Percentiles rank a stretch among this genome's conserved stretches.
Conservation (phyloP, 2,113 vertebrate species). For the Pipra filicauda region DNA sequence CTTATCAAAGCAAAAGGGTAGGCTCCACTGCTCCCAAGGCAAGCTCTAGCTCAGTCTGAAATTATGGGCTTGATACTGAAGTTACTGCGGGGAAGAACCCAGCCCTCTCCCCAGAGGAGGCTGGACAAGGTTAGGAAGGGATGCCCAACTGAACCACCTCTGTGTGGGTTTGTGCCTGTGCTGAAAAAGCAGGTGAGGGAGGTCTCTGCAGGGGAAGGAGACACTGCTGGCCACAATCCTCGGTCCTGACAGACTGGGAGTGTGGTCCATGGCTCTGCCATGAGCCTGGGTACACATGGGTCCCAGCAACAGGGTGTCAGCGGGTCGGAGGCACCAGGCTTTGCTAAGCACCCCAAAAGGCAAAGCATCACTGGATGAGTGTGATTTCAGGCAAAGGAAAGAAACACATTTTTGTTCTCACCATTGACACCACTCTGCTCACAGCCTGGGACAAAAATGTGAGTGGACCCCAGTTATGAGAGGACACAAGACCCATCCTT, state of each 20-base stretch:
- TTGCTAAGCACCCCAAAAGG: not conserved
- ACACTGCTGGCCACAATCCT: not conserved
- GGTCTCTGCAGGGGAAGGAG: not conserved
- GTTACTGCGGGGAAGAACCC: not conserved
- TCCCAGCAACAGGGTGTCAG: not conserved
- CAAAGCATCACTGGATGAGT: not conserved
- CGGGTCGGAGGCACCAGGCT: not conserved
- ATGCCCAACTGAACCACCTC: not conserved
- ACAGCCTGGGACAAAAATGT: accelerated
- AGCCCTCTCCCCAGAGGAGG: not conserved
- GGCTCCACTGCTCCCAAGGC: not conserved
- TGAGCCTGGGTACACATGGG: not conserved
- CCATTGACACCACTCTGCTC: not conserved
- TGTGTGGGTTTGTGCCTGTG: not conserved
- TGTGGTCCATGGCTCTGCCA: not conserved
- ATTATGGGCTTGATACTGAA: not conserved
- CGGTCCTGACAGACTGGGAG: not conserved
- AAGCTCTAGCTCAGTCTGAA: not conserved
- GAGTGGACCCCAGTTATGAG: not conserved
- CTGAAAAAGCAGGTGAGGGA: not conserved
- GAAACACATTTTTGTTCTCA: not conserved
- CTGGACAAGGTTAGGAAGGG: not conserved
- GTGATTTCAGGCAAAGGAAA: not conserved
- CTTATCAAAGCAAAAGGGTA: not conserved
- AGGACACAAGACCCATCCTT: not conserved